Conservation (phyloP, 2,888 invertebrate species). For the Mimas tiliae region DNA sequence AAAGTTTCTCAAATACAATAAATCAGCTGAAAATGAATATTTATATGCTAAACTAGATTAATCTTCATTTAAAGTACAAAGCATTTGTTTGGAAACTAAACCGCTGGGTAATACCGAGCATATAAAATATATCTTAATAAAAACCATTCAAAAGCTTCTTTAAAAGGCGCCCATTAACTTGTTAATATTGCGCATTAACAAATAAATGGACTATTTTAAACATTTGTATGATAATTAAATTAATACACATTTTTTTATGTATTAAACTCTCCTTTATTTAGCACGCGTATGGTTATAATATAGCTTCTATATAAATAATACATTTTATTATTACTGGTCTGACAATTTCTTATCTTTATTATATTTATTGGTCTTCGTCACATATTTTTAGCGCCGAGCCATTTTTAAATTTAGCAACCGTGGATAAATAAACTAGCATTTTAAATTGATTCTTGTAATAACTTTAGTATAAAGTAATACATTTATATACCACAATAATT, state of each 20-base stretch:
- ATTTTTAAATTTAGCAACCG: neutral
- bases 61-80: neutral
- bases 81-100: constrained; percentile 7
- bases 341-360: neutral
- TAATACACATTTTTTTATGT: neutral
- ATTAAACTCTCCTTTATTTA: neutral
- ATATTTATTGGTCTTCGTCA: neutral
- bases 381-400: neutral
- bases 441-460: neutral
- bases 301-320: too few species aligned
- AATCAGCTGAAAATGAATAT: neutral
- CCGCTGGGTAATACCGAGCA: neutral
- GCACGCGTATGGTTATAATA: neutral
- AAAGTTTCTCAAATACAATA: neutral
- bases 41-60: neutral
- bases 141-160: neutral
- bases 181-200: constrained; percentile 2
- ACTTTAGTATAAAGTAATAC: neutral
- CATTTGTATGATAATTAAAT: constrained; percentile 12
- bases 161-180: neutral
- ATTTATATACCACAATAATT: too few species aligned
- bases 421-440: neutral
- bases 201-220: constrained; percentile 12
- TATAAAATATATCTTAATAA: constrained; percentile 1
- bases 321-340: neutral